Percentiles rank a stretch among this genome's conserved stretches.
These are phyloP conservation scores for Fregata magnificens DNA, from an alignment of 2,113 vertebrate genomes.

Conservation along the genomic window DNA sequence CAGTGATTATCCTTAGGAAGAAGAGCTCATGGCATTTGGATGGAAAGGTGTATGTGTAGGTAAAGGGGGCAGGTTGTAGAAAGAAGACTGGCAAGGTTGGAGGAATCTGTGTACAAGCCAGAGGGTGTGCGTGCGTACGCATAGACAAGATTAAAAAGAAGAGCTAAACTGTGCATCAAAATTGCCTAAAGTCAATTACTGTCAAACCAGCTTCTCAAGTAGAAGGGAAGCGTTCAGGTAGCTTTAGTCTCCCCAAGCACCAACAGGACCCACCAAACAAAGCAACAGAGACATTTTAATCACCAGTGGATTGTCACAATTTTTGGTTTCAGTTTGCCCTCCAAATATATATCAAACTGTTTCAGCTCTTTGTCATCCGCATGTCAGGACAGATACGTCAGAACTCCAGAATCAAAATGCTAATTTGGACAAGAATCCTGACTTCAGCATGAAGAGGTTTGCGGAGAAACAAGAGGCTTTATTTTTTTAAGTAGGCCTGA, in stretches of 20 bases:
- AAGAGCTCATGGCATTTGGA: background rate
- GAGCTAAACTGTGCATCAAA: background rate
- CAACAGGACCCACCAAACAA: background rate
- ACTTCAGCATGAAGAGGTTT: background rate
- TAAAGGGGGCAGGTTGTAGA: background rate
- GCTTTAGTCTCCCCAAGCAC: background rate
- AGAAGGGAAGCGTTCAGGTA: background rate
- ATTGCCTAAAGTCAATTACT: background rate
- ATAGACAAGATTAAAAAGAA: background rate
- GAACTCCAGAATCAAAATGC: background rate
- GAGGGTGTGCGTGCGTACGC: background rate
- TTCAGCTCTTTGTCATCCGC: background rate
- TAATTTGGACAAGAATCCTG: background rate
- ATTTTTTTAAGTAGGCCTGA: background rate
- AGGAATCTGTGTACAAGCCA: background rate
- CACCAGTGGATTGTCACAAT: background rate
- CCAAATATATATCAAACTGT: background rate
- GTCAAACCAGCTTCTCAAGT: background rate
- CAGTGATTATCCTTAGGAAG: background rate
- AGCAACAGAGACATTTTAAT: background rate
- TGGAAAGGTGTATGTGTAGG: background rate
- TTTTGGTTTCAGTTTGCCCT: background rate
- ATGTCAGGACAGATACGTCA: background rate
- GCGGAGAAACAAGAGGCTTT: background rate
- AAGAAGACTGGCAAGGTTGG: background rate